phyloP scores from a whole-genome alignment of 2,888 invertebrate species.

The Cosmorhoe ocellata region DNA sequence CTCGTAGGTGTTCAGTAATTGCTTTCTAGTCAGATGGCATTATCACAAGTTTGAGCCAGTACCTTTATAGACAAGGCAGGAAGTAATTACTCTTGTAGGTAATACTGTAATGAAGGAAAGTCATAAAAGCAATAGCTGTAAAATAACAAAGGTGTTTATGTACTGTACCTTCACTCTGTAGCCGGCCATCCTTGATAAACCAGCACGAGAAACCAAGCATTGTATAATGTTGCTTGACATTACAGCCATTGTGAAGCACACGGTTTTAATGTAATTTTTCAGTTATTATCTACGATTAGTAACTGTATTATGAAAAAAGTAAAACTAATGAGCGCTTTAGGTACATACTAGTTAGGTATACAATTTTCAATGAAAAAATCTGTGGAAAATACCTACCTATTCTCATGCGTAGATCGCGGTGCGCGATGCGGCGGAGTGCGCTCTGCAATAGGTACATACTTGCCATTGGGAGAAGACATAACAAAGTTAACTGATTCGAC shows the following conservation, averaged over 20 bases:
- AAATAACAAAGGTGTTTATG: constrained; percentile 29
- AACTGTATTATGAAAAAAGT: no score
- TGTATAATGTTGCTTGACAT: constrained; percentile 30
- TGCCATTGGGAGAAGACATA: constrained; percentile 65
- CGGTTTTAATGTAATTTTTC: background rate
- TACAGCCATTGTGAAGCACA: constrained; percentile 13
- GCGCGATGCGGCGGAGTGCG: constrained; percentile 74
- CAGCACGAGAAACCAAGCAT: constrained; percentile 74
- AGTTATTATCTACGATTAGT: no score
- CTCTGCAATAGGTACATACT: constrained; percentile 64
- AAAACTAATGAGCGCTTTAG: no score
- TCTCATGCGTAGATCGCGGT: constrained; percentile 76
- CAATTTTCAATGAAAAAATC: constrained; percentile 11
- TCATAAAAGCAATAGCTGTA: constrained; percentile 47
- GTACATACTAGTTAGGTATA: no score
- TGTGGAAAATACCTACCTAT: constrained; percentile 72
- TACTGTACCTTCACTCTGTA: constrained; percentile 56
- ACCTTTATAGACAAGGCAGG: constrained; percentile 41
- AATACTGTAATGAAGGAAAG: background rate
- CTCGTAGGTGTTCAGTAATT: background rate
- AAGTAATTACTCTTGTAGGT: constrained; percentile 19
- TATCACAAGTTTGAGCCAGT: no score
- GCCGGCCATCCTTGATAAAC: constrained; percentile 41
- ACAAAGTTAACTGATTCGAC: constrained; percentile 13
- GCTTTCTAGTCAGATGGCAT: no score